Evolutionary conservation across 2,113 vertebrate species (phyloP), one percentile per base, ranked within the genome.

Genomic region (Thunnus thynnus): DNA sequence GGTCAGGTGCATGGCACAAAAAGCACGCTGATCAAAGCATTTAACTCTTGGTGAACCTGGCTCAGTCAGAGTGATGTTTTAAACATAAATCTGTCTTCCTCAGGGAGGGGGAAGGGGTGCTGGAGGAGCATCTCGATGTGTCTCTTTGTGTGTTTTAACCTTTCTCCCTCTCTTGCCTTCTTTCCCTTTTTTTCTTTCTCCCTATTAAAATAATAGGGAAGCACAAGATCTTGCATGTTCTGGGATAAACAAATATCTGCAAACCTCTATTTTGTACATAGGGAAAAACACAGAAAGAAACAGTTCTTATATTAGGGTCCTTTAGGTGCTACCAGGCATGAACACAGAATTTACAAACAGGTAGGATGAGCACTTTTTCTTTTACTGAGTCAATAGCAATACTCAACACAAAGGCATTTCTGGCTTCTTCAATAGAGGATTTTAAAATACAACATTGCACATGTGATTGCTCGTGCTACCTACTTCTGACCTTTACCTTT

Each of bases 11-110:
- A 25, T 20, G n/a, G 57, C 71, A 78, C 70, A 73, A 80, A 78
- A 62, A 88, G 75, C 74, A 74, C 58, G 51, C 65, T 87, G 84
- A 92, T 91, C 89, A 89, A 88, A 91, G 86, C 68, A 48, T 85
- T 88, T 91, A 87, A 86, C 91, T 91, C 75, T 47, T 18, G 61
- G 63, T 87, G 89, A 89, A 89, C 89, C 85, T 78, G 13, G 17
- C 50, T 77, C 69, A 58, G 78, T 74, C 67, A 36, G 46, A 20
- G 55, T 69, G 62, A 89, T 89, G 88, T 88, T 88, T 93, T 80
- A 90, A 85, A 90, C 77, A 88, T 89, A 58, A 74, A 76, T 75
- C 67, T 50, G 32, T 56, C 62, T 44, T 63, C 72, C 46, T 30
- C 16, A 36, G 50, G 64, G 65, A 4, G 64, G 17, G 50, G 80